Base-by-base conservation (phyloP, 2,113 vertebrate species). In the Hiodon tergisus region DNA sequence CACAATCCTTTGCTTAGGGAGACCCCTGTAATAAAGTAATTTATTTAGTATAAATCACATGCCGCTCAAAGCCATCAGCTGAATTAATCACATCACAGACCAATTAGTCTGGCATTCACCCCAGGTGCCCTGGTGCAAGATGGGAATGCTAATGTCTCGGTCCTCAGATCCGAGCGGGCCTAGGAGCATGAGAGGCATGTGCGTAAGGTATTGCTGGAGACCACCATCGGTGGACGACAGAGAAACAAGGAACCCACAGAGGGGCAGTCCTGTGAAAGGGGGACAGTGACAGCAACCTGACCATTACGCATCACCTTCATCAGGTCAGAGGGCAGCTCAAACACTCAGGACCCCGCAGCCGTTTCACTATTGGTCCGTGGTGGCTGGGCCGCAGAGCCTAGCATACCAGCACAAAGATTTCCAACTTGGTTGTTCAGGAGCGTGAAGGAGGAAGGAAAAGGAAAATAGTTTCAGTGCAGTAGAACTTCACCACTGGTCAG, bases 71-170 rank as follows among this genome's bases (percentile, higher is more conserved):
- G 76, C 77, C 75, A 78, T 67, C 72, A 4, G 59, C 77, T 73
- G 57, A 81, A 82, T 84, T 83, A 81, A 83, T 85, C 85, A 84
- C 80, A 81, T 69, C 69, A 76, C 75, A 78, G 85, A 83, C 72
- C 82, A 83, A 85, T 86, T 85, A 85, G 77, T 9, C 4, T 67
- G 68, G 76, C 79, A 74, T 83, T 81, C 67, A 67, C 50, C 68
- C 68, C 67, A 17, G 8, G 54, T 58, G 52, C 9, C 47, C 72
- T 52, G 6, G n/a, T 16, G 47, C 6, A 59, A 58, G n/a, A 9
- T 57, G 71, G 51, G 71, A 62, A 72, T 62, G 58, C 17, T 51
- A 52, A 72, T 52, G 13, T 16, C n/a, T 60, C 9, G 59, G 59
- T 60, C 31, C 31, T 31, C 31, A 31, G 31, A 13, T 60, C 59